A percentile compares a stretch with the other conserved stretches of the same genome.
These are phyloP conservation scores for Mesocricetus auratus DNA, from an alignment of 2,113 vertebrate genomes.

Conservation along the genomic window DNA sequence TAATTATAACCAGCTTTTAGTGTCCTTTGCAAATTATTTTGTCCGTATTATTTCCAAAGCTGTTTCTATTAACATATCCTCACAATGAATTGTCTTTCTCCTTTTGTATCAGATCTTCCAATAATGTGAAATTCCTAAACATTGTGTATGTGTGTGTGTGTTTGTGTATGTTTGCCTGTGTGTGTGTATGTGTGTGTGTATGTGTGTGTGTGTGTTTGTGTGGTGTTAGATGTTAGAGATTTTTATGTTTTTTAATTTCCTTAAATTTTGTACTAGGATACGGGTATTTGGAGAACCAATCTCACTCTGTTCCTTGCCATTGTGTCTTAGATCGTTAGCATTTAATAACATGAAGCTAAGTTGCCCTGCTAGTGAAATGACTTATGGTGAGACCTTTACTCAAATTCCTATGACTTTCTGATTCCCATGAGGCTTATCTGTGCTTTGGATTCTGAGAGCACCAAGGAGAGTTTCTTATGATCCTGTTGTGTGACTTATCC, in stretches of 20 bases:
- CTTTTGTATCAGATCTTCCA: not conserved
- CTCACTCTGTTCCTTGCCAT: not conserved
- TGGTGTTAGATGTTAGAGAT: not conserved
- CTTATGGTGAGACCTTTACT: not conserved
- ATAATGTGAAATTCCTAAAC: too few relatives aligned
- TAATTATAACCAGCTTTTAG: not conserved
- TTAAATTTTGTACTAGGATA: not conserved
- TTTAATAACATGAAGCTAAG: not conserved
- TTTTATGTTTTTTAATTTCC: not conserved
- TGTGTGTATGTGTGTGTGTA: too few relatives aligned
- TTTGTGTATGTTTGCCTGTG: too few relatives aligned
- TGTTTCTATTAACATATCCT: not conserved
- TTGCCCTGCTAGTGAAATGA: not conserved
- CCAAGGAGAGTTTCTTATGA: not conserved
- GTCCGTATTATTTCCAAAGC: not conserved
- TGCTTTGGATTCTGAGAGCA: not conserved
- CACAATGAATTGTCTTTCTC: not conserved
- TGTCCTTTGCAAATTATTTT: not conserved
- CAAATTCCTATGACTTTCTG: not conserved
- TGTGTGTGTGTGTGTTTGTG: not conserved
- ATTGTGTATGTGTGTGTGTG: too few relatives aligned
- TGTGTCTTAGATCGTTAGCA: not conserved
- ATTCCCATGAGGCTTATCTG: not conserved
- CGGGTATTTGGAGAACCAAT: not conserved
- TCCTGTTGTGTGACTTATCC: not conserved